Evolutionary conservation across 2,888 invertebrate genomes (phyloP).

Genomic region (Melanchra persicariae): DNA sequence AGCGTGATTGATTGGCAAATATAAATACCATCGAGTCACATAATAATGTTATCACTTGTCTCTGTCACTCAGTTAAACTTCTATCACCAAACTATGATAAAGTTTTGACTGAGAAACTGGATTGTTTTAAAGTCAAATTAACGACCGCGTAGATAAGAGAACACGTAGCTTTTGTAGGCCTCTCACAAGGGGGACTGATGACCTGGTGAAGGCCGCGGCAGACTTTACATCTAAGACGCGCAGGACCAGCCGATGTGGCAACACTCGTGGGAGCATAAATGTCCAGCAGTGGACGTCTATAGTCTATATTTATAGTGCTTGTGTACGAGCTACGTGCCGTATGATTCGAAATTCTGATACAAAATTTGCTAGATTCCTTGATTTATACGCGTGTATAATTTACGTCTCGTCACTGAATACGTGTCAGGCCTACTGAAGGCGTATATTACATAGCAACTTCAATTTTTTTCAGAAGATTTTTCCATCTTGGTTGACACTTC

Average conservation of each 20-base stretch:
- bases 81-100: too few relatives aligned
- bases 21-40: too few relatives aligned
- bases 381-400: constrained; percentile 6
- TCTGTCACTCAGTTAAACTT: too few relatives aligned
- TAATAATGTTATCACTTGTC: too few relatives aligned
- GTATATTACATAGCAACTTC: not conserved
- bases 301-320: not conserved
- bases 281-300: not conserved
- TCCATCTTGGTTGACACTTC: not conserved
- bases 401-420: not conserved
- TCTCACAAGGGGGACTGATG: too few relatives aligned
- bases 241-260: not conserved
- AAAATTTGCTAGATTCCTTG: not conserved
- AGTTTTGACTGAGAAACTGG: too few relatives aligned
- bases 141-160: too few relatives aligned
- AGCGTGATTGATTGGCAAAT: too few relatives aligned
- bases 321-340: too few relatives aligned
- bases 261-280: not conserved
- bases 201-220: not conserved
- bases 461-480: not conserved
- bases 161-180: too few relatives aligned
- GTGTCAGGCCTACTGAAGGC: constrained; percentile 6
- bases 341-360: too few relatives aligned
- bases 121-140: too few relatives aligned
- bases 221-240: not conserved